Evolutionary conservation across 1,140 invertebrate species (phyloP).

Genomic region (Meloidogyne chitwoodi): DNA sequence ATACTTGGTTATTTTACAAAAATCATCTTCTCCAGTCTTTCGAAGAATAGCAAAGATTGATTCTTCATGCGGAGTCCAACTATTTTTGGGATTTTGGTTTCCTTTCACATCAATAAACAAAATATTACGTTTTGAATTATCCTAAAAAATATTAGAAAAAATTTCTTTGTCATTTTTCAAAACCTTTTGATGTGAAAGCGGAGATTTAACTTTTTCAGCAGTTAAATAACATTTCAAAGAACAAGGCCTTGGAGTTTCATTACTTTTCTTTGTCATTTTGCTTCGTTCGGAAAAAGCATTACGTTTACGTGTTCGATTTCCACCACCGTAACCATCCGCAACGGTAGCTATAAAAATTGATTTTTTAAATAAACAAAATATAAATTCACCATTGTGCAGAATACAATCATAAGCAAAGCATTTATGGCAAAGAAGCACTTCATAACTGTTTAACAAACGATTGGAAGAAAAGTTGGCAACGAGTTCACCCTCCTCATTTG

Average conservation of each 20-base stretch:
- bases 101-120: neutral
- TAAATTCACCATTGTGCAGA: conserved; percentile 33
- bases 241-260: neutral
- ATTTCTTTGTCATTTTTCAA: neutral
- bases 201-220: neutral
- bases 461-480: conserved; percentile 32
- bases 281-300: neutral
- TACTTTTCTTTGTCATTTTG: neutral
- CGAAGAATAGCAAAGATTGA: conserved; percentile 33
- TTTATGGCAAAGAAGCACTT: conserved; percentile 38
- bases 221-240: neutral
- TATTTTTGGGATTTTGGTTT: neutral
- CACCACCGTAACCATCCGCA: neutral
- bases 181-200: neutral
- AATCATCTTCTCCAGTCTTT: conserved; percentile 29
- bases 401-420: conserved; percentile 41
- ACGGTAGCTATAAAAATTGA: neutral
- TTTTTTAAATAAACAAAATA: neutral
- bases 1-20: conserved; percentile 30
- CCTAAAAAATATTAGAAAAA: neutral
- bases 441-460: conserved; percentile 40
- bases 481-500: conserved; percentile 37
- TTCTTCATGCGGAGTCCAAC: conserved; percentile 41
- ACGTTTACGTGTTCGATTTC: neutral
- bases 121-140: neutral